Evolutionary conservation across 2,113 vertebrate genomes (phyloP).

Genomic region (Casuarius casuarius): DNA sequence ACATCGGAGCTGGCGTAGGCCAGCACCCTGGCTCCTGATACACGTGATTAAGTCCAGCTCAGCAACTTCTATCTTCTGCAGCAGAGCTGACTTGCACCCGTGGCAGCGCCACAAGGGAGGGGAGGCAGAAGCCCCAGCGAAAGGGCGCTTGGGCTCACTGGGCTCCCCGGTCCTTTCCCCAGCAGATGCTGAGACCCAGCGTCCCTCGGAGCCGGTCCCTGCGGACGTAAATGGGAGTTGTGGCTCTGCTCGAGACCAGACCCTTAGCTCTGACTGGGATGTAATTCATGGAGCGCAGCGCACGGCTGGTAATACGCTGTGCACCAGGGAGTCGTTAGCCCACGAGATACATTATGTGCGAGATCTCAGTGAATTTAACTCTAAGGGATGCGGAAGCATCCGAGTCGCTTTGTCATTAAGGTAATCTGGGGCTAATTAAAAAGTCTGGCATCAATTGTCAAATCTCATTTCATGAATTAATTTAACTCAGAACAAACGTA

Average conservation of each 20-base stretch:
- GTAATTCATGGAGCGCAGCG: background rate
- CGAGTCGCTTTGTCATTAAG: background rate
- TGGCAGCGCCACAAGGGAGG: background rate
- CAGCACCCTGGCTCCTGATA: background rate
- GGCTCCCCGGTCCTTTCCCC: background rate
- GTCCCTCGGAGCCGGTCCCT: fast-evolving
- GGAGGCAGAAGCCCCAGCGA: background rate
- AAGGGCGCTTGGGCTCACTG: background rate
- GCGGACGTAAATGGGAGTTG: background rate
- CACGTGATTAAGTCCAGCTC: background rate
- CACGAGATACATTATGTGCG: fast-evolving
- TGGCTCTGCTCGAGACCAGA: background rate
- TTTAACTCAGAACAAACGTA: background rate
- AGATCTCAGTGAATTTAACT: background rate
- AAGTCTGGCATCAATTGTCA: background rate
- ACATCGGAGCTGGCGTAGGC: background rate
- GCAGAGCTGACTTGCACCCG: background rate
- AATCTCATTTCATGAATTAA: background rate
- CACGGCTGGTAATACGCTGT: background rate
- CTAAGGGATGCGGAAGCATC: background rate
- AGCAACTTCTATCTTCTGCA: background rate
- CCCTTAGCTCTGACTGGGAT: background rate
- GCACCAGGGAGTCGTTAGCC: background rate
- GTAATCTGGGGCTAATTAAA: background rate
- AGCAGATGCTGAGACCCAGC: background rate